phyloP scores from a whole-genome alignment of 2,797 vertebrate genomes.

The Prunella strophiata region DNA sequence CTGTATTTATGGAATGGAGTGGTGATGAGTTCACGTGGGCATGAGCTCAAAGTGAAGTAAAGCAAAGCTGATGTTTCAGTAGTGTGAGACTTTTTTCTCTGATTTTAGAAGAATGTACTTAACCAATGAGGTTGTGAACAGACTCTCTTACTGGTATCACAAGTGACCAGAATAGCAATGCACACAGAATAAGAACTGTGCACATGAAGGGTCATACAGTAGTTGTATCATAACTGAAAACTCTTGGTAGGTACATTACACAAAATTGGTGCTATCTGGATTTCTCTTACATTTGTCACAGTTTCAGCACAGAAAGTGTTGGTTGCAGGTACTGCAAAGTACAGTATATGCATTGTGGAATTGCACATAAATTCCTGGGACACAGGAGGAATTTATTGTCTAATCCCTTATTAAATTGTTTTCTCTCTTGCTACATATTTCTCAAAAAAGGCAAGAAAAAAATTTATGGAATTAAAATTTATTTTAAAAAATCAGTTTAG shows the following conservation, averaged over 20 bases:
- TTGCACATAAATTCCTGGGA: not conserved
- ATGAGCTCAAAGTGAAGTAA: not conserved
- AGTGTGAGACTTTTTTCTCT: not conserved
- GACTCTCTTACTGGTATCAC: not conserved
- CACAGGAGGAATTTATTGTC: not conserved
- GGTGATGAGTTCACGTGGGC: not conserved
- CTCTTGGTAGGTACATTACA: not conserved
- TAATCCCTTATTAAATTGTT: not conserved
- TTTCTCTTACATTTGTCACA: not conserved
- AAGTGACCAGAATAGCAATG: not conserved
- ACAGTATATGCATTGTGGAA: not conserved
- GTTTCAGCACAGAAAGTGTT: not conserved
- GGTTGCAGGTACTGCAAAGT: not conserved
- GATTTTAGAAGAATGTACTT: not conserved
- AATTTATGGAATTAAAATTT: not conserved
- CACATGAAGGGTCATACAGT: rapidly evolving
- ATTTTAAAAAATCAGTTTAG: not conserved
- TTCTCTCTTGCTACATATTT: not conserved
- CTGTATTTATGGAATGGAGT: not conserved
- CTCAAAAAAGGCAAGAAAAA: not conserved
- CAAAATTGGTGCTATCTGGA: not conserved
- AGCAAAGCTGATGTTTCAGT: not conserved
- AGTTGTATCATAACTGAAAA: not conserved
- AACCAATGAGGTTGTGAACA: not conserved
- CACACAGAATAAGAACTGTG: not conserved